These are phyloP conservation scores for Eubasilissa regina DNA, from an alignment of 1,140 invertebrate species.

Conservation along the genomic window DNA sequence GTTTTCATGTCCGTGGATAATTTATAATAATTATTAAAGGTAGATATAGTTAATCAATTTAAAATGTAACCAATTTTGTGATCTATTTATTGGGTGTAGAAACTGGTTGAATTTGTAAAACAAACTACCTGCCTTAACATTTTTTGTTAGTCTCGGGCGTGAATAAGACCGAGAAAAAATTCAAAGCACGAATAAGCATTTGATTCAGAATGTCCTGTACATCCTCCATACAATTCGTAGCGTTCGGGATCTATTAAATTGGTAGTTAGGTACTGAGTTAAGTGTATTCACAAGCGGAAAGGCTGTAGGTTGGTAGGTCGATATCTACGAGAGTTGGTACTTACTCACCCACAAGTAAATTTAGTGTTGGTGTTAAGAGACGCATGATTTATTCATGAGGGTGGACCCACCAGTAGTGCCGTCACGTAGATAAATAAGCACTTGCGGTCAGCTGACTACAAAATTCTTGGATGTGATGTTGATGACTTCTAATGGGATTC, in stretches of 20 bases:
- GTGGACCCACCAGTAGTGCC: constrained; percentile 35
- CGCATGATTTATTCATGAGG: constrained; percentile 46
- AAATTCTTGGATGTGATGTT: constrained; percentile 39
- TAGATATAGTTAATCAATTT: too few relatives aligned
- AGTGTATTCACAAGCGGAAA: neutral
- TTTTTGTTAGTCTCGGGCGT: too few relatives aligned
- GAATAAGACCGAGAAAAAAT: neutral
- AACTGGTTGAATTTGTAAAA: too few relatives aligned
- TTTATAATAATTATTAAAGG: too few relatives aligned
- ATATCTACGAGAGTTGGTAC: constrained; percentile 9
- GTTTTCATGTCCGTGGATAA: too few relatives aligned
- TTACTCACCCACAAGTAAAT: constrained; percentile 33
- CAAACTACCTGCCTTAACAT: too few relatives aligned
- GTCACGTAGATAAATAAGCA: constrained; percentile 40
- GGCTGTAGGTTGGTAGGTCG: constrained; percentile 5
- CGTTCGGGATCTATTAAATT: constrained; percentile 30
- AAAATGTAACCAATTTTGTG: too few relatives aligned
- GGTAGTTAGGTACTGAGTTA: neutral
- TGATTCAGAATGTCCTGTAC: neutral
- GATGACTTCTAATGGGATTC: constrained; percentile 35
- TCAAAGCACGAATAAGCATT: neutral
- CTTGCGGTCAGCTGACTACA: constrained; percentile 46
- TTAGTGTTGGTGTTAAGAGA: constrained; percentile 44
- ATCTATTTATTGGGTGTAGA: too few relatives aligned
- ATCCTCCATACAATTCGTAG: neutral